phyloP scores from a whole-genome alignment of 2,113 vertebrate genomes.

The Corapipo altera region DNA sequence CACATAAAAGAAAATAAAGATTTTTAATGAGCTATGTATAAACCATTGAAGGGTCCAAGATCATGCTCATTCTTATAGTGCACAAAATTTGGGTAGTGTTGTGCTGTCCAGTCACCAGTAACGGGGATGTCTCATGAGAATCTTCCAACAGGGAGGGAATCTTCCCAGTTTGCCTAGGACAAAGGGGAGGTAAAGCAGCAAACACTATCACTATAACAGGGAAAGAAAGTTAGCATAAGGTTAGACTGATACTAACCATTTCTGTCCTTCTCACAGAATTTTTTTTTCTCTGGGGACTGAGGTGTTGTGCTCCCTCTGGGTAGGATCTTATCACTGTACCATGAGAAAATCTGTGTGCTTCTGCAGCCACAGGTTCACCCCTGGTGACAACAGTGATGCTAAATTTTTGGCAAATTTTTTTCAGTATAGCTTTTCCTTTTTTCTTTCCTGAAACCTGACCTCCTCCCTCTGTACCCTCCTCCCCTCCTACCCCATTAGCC shows the following conservation, averaged over 20 bases:
- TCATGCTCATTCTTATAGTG: background rate
- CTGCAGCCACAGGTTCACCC: background rate
- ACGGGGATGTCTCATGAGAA: fast-evolving
- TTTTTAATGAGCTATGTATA: fast-evolving
- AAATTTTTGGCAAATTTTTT: background rate
- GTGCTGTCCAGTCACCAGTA: background rate
- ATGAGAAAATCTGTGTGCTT: background rate
- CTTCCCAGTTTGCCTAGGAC: background rate
- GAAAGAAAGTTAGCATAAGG: background rate
- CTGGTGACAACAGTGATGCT: background rate
- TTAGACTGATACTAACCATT: background rate
- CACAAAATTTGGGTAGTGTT: background rate
- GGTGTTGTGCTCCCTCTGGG: background rate
- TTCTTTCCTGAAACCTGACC: background rate
- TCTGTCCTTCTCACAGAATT: background rate
- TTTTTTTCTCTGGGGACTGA: background rate
- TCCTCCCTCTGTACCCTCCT: background rate
- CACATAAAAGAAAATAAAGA: background rate
- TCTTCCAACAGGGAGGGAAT: background rate
- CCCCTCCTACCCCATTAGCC: fast-evolving
- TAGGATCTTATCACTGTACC: background rate
- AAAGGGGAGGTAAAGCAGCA: background rate
- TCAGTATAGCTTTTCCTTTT: background rate
- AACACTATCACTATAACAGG: background rate
- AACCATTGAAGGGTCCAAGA: background rate